Percentiles rank a stretch among this genome's conserved stretches.
phyloP scores from a whole-genome alignment of 2,888 invertebrate genomes.

The Stenodema calcarata region DNA sequence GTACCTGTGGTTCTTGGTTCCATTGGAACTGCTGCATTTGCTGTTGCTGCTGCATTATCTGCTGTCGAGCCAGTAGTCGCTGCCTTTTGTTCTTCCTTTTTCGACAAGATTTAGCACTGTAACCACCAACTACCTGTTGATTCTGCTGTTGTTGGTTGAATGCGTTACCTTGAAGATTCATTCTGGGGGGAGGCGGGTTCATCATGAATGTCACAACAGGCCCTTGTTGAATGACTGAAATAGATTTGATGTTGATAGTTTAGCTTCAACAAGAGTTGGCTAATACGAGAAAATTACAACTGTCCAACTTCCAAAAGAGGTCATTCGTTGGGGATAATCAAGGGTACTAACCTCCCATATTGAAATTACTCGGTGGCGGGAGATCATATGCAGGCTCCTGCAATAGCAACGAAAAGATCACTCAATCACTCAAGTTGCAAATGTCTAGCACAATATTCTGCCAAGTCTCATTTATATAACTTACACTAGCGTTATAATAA shows the following conservation, averaged over 20 bases:
- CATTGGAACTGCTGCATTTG: slow-evolving; percentile 59
- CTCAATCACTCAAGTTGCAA: neutral
- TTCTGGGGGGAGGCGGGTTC: slow-evolving; percentile 41
- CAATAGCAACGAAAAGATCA: neutral
- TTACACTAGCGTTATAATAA: slow-evolving; percentile 6
- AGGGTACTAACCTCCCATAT: neutral
- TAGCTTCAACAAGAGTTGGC: too few relatives aligned
- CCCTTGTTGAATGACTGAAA: slow-evolving; percentile 31
- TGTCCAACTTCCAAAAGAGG: too few relatives aligned
- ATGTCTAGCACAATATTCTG: neutral
- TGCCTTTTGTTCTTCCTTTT: slow-evolving; percentile 61
- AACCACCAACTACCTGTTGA: slow-evolving; percentile 63
- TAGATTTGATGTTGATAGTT: neutral
- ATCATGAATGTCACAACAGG: slow-evolving; percentile 51
- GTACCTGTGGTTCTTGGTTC: slow-evolving; percentile 60
- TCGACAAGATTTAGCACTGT: slow-evolving; percentile 54
- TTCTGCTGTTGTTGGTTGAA: slow-evolving; percentile 45
- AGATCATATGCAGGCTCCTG: slow-evolving; percentile 61
- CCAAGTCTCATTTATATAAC: neutral
- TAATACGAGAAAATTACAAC: too few relatives aligned
- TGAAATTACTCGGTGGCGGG: slow-evolving; percentile 59
- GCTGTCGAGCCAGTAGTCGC: neutral
- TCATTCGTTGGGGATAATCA: too few relatives aligned
- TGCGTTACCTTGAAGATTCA: slow-evolving; percentile 20
- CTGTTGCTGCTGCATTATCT: slow-evolving; percentile 60